A percentile compares a stretch with the other conserved stretches of the same genome.
Evolutionary conservation across 2,113 vertebrate species (phyloP).

Genomic region (Pyrgilauda ruficollis): DNA sequence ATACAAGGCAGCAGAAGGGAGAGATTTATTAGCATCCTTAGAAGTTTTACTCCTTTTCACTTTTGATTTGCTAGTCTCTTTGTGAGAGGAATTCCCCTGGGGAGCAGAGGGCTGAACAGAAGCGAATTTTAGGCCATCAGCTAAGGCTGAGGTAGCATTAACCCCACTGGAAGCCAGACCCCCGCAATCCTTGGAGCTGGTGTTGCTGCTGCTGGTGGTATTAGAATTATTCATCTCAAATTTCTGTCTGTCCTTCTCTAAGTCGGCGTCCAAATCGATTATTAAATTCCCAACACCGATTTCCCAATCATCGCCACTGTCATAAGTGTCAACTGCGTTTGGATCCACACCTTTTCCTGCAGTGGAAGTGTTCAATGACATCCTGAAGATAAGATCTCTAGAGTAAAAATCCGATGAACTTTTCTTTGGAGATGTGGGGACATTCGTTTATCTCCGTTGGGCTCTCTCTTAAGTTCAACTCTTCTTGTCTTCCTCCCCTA

Average conservation of each 20-base stretch:
- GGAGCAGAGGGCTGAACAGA: conserved; percentile 85
- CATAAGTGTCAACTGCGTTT: conserved; percentile 83
- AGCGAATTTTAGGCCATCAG: conserved; percentile 88
- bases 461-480: conserved; percentile 66
- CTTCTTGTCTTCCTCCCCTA: conserved; percentile 68
- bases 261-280: conserved; percentile 93
- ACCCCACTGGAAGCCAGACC: conserved; percentile 81
- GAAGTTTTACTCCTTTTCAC: conserved; percentile 90
- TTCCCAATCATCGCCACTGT: conserved; percentile 90
- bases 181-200: conserved; percentile 84
- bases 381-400: conserved; percentile 81
- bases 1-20: conserved; percentile 83
- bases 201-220: conserved; percentile 73
- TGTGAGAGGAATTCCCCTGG: conserved; percentile 85
- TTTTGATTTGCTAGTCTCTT: conserved; percentile 92
- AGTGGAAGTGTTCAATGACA: conserved; percentile 86
- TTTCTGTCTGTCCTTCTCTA: conserved; percentile 93
- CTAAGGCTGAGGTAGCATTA: conserved; percentile 80
- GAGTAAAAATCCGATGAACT: conserved; percentile 83
- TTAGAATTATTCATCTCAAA: conserved; percentile 91
- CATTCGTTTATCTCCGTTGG: conserved; percentile 83
- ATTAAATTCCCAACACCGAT: conserved; percentile 88
- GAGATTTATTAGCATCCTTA: conserved; percentile 87
- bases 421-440: conserved; percentile 79
- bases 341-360: conserved; percentile 86